Evolutionary conservation across 2,113 vertebrate species (phyloP).

Genomic region (Herpetotheres cachinnans): DNA sequence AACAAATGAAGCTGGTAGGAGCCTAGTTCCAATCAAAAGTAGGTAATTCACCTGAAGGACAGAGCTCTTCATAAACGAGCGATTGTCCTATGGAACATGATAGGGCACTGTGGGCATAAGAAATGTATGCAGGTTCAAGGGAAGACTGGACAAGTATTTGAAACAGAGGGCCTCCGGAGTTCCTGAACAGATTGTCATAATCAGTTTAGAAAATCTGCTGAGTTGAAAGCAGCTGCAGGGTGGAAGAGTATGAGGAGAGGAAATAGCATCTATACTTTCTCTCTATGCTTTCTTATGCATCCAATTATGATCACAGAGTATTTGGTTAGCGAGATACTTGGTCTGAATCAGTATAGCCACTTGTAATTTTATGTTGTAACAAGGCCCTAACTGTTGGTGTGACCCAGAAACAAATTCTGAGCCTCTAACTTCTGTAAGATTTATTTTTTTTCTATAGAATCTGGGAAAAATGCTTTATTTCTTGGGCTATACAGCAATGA

Average conservation of each 20-base stretch:
- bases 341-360: background rate
- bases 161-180: background rate
- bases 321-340: background rate
- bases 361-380: background rate
- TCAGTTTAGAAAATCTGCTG: background rate
- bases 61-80: background rate
- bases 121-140: background rate
- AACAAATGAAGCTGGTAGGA: background rate
- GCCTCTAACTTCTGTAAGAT: background rate
- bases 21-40: background rate
- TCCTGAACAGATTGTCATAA: background rate
- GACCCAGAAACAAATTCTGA: background rate
- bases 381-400: background rate
- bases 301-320: background rate
- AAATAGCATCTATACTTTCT: background rate
- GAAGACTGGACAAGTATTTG: background rate
- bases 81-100: background rate
- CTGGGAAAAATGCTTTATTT: background rate
- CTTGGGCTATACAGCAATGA: background rate
- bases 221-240: background rate
- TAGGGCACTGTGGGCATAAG: background rate
- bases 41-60: background rate
- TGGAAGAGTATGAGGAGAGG: background rate
- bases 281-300: background rate
- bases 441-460: background rate